phyloP scores from a whole-genome alignment of 92 coral and sea anemone genomes.

The Phenganax marumi region DNA sequence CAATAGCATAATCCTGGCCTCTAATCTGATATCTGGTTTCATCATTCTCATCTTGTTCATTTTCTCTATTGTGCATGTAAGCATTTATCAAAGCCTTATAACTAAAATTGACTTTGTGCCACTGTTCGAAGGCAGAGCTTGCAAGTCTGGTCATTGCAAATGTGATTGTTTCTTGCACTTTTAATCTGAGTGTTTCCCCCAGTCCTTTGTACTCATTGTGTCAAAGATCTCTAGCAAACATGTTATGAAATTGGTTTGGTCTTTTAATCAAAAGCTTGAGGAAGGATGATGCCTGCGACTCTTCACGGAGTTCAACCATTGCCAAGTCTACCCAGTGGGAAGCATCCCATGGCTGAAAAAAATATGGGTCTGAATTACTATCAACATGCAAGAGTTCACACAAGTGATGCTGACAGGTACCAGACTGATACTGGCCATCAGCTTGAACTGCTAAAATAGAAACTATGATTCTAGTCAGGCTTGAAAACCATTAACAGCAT shows the following conservation, averaged over 20 bases:
- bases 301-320: background rate
- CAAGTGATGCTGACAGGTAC: background rate
- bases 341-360: conserved; percentile 5
- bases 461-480: too few relatives aligned
- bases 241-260: background rate
- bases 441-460: conserved; percentile 3
- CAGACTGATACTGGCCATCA: conserved; percentile 12
- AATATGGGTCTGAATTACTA: background rate
- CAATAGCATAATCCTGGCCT: conserved; percentile 29
- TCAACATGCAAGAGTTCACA: background rate
- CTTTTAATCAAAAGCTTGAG: background rate
- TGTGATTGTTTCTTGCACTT: background rate
- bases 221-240: background rate
- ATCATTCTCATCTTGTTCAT: conserved; percentile 1
- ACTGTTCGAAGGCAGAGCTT: conserved; percentile 20
- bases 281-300: background rate
- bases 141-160: background rate
- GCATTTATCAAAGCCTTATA: conserved; percentile 11
- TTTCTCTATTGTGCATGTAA: background rate
- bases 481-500: too few relatives aligned
- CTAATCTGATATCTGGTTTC: conserved; percentile 17
- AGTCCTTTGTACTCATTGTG: background rate
- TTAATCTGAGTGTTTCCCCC: background rate
- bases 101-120: background rate
- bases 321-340: background rate